Evolutionary conservation across 2,113 vertebrate genomes (phyloP).

Genomic region (Asarcornis scutulata): DNA sequence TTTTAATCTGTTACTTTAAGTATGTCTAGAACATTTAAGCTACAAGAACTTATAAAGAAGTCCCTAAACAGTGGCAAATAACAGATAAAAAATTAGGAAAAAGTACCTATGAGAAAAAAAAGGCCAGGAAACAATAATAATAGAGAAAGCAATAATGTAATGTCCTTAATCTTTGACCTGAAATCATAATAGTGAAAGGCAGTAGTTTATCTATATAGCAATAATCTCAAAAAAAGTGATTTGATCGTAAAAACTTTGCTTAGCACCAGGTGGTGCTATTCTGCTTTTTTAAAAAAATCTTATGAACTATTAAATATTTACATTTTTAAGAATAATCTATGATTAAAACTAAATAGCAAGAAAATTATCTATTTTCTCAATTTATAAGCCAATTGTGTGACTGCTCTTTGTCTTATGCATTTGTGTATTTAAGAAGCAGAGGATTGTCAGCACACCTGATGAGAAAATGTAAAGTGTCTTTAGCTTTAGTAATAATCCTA

Average conservation of each 20-base stretch:
- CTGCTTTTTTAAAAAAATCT: slow-evolving; percentile 48
- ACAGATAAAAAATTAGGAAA: neutral
- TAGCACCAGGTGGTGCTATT: slow-evolving; percentile 78
- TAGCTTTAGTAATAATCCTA: neutral
- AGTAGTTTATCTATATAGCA: neutral
- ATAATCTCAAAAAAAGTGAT: neutral
- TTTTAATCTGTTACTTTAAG: neutral
- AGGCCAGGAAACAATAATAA: neutral
- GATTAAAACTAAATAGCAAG: neutral
- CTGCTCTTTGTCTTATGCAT: neutral
- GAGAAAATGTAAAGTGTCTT: neutral
- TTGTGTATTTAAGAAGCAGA: neutral
- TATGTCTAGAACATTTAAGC: neutral
- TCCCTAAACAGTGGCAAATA: neutral
- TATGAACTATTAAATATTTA: neutral
- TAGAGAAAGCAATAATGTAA: fast-evolving
- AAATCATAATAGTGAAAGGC: neutral
- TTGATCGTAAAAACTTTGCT: neutral
- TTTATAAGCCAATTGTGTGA: neutral
- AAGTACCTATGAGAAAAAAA: neutral
- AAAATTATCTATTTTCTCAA: neutral
- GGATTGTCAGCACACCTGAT: neutral
- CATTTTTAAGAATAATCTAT: neutral
- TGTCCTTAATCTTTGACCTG: neutral
- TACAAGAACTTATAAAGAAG: neutral